Base-by-base conservation (phyloP, 2,797 vertebrate genomes). In the Neopelma chrysocephalum region DNA sequence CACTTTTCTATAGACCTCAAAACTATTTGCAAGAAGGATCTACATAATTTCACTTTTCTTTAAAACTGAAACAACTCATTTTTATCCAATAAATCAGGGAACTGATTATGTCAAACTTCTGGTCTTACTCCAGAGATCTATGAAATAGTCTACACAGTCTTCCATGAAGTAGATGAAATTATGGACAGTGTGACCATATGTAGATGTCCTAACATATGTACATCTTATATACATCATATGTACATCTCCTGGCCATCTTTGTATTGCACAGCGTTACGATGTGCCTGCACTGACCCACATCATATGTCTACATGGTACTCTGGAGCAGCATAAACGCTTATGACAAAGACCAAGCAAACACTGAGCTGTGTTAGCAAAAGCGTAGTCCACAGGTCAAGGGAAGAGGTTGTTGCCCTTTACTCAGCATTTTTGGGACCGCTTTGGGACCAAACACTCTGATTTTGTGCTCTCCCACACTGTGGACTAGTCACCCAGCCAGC, bases 231-330 rank as follows among this genome's bases (percentile, higher is more conserved):
- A 21, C 2, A 3, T 27, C 60, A 42, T 31, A 31, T 42, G 27
- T 14, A 61, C 6, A 1, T 61, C 43, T 87, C 22, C 40, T 75
- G 68, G 19, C 13, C 31, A 32, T 6, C n/a, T 73, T 31, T 3
- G 7, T 26, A 9, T 17, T 10, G 25, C 2, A 4, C n/a, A 64
- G 40, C 11, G 25, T 5, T 25, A 22, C 0, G 0, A 26, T 14
- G 26, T 34, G 12, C n/a, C 43, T 72, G 32, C 38, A 16, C 7
- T 25, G 45, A 32, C 47, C 40, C 32, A 7, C 0, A 0, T 17
- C 29, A 5, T 1, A 10, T 66, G 45, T 6, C 34, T 27, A 18
- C 47, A 25, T 29, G 25, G 15, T 3, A 3, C 60, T 85, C 36
- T 20, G 29, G 38, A 42, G 18, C 25, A 75, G 17, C 0, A 0